phyloP scores from a whole-genome alignment of 1,140 invertebrate genomes.

The Armadillidium nasatum region DNA sequence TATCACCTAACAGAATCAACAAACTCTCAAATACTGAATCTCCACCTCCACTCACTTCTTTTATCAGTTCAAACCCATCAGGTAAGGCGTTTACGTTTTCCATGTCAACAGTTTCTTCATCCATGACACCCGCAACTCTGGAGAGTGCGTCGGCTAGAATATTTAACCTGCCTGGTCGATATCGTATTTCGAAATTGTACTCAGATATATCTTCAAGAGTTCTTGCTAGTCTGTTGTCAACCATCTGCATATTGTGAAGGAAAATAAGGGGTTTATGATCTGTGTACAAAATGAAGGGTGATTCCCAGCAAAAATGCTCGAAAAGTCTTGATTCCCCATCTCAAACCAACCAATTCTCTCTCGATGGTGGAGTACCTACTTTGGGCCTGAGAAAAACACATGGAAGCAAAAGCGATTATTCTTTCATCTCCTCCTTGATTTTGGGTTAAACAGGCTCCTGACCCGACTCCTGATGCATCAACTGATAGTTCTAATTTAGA shows the following conservation, averaged over 20 bases:
- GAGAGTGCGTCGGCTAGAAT: neutral
- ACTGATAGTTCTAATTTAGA: too few relatives aligned
- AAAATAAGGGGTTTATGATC: slow-evolving; percentile 4
- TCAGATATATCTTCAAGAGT: slow-evolving; percentile 14
- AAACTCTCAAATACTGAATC: slow-evolving; percentile 11
- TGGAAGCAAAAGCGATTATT: too few relatives aligned
- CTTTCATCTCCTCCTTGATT: too few relatives aligned
- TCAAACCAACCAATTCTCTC: neutral
- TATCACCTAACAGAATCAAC: neutral
- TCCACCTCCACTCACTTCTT: neutral
- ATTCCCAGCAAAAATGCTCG: slow-evolving; percentile 11
- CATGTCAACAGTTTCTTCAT: too few relatives aligned
- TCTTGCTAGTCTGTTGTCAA: neutral
- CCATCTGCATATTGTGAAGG: slow-evolving; percentile 13
- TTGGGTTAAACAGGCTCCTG: too few relatives aligned
- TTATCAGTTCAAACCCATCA: too few relatives aligned
- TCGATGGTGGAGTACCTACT: neutral
- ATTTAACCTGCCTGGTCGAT: neutral
- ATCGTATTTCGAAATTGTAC: neutral
- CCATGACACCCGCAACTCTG: too few relatives aligned
- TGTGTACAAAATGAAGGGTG: neutral
- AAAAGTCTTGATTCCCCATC: slow-evolving; percentile 10
- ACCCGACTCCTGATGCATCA: too few relatives aligned
- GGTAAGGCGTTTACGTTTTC: too few relatives aligned
- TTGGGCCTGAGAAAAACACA: slow-evolving; percentile 8